Percentiles rank a stretch among this genome's conserved stretches.
These are phyloP conservation scores for Pachyuromys duprasi DNA, from an alignment of 2,797 vertebrate species.

Conservation along the genomic window DNA sequence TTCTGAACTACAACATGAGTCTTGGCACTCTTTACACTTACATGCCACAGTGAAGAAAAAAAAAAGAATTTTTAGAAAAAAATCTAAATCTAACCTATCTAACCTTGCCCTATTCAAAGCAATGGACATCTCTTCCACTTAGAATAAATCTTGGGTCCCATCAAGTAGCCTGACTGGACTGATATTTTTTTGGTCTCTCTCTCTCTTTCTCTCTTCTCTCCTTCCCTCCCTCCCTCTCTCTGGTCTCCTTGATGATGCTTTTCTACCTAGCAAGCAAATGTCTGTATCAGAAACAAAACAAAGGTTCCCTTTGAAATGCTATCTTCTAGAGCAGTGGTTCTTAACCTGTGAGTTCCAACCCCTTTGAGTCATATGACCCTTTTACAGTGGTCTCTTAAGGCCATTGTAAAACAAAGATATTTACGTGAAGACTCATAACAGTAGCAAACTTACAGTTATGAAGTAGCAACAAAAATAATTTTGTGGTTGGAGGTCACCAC, in stretches of 20 bases:
- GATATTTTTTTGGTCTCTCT: neutral
- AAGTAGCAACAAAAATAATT: neutral
- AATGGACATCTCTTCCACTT: neutral
- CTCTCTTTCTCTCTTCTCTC: neutral
- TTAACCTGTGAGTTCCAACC: neutral
- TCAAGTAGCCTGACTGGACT: neutral
- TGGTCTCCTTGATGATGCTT: neutral
- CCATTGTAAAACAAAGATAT: neutral
- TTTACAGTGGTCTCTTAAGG: neutral
- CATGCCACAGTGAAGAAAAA: neutral
- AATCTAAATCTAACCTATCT: neutral
- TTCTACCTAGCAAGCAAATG: neutral
- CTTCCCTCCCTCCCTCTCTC: too few species aligned
- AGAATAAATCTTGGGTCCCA: neutral
- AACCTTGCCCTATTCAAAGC: neutral
- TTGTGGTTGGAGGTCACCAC: neutral
- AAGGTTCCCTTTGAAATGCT: neutral
- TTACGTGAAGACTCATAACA: neutral
- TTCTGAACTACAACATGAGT: neutral
- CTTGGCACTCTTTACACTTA: neutral
- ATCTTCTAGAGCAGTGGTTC: neutral
- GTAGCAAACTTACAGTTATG: neutral
- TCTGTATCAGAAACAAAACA: neutral
- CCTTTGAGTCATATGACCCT: neutral
- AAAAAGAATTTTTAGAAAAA: neutral